Base-by-base conservation (phyloP, 2,888 invertebrate genomes). In the Agriopis marginaria region DNA sequence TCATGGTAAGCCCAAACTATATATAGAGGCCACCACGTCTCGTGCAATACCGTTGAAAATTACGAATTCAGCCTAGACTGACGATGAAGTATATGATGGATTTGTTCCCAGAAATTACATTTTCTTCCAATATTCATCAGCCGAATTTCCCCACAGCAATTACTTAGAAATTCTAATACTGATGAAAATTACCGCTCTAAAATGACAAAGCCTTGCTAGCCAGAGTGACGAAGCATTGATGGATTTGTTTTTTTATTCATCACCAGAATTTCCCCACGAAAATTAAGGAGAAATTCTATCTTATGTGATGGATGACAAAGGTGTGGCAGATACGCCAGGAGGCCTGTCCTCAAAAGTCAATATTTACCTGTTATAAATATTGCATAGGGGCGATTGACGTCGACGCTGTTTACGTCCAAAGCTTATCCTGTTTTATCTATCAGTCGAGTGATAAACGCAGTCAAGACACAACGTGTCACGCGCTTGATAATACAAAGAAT, bases 401-500 rank as follows among this genome's bases (percentile, higher is more conserved):
- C 5, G 12, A 44, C 47, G 45, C n/a, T 68, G 61, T 69, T 69
- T 69, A 69, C 64, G 50, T 44, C 23, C 12, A 5, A 54, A 65
- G 49, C 70, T 63, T 71, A 71, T 67, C 66, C 63, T 32, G 56
- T 12, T 63, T 70, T 71, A 67, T 71, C 67, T 63, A 10, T 17
- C 56, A 67, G 67, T 71, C 23, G 53, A 39, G 17, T 54, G 70
- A 70, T 70, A 70, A 60, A 11, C 59, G 54, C 40, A 12, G 44
- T 53, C 63, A 49, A 62, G 55, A 45, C 63, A 66, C 40, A 3
- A 70, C 70, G 54, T 55, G 59, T 66, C 42, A 66, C 69, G 47
- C n/a, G 11, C 32, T 32, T 32, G 32, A 32, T 32, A 5, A 32
- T 32, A 45, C 12, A 6, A 23, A 14, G 47, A 32, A 67, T 3